phyloP scores from a whole-genome alignment of 2,113 vertebrate species.

The Indicator indicator region DNA sequence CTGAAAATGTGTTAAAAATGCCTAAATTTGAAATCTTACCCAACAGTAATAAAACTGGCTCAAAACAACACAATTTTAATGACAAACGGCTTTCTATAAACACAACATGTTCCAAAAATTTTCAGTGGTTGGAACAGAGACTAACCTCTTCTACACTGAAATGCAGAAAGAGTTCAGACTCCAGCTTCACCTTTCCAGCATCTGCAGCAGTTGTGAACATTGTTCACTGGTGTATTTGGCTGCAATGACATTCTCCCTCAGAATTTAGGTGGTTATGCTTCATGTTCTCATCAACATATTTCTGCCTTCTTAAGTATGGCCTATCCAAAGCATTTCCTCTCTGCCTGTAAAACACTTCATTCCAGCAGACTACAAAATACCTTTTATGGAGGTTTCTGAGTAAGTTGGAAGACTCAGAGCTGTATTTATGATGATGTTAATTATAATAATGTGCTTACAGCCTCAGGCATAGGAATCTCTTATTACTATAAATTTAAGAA shows the following conservation, averaged over 20 bases:
- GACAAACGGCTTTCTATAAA: neutral
- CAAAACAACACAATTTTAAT: neutral
- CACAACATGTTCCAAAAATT: neutral
- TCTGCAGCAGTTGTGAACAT: neutral
- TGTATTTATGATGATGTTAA: neutral
- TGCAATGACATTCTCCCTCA: neutral
- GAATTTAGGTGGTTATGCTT: conserved; percentile 15
- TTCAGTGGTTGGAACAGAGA: neutral
- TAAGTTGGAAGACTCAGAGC: neutral
- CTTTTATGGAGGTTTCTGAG: neutral
- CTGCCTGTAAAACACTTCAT: neutral
- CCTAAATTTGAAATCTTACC: neutral
- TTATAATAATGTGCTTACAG: neutral
- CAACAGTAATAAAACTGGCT: neutral
- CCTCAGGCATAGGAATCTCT: neutral
- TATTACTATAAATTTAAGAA: neutral
- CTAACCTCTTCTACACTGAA: neutral
- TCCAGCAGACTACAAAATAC: neutral
- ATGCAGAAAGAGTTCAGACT: neutral
- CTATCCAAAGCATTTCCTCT: neutral
- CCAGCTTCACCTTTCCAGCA: neutral
- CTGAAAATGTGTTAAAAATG: neutral
- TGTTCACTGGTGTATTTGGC: neutral
- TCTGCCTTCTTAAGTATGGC: neutral
- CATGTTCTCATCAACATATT: conserved; percentile 11